Evolutionary conservation across 2,888 invertebrate species (phyloP), one percentile per base, ranked within the genome.

Genomic region (Noctua janthina): DNA sequence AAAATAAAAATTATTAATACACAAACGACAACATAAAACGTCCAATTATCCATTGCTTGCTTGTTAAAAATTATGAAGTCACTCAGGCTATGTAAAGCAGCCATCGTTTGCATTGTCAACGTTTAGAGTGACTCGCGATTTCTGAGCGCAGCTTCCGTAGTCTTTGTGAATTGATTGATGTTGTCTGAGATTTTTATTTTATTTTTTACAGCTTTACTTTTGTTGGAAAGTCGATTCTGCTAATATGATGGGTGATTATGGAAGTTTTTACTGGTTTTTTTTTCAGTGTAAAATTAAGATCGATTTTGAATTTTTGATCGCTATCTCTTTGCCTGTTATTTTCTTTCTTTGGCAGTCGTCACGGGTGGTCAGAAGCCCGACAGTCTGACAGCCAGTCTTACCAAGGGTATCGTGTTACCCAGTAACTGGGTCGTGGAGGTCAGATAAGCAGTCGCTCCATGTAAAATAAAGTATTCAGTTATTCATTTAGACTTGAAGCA

Each of bases 61-160:
- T 87, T 87, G 83, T 87, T 88, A 87, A 89, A 88, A 85, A 87
- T 88, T 86, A 88, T 85, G 74, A 89, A 91, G 92, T 89, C 88
- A 87, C 79, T 85, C 79, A 11, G 76, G 83, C 82, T 79, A 86
- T 78, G 77, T 84, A 84, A 86, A 83, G 76, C 79, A 79, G 83
- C 89, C 79, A 84, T 87, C 87, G 79, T 81, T 86, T 82, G 79
- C 79, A 78, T 86, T 78, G 86, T 86, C 81, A 70, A 71, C 90
- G 82, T 83, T 89, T 79, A 73, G 88, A 79, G 72, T 90, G 87
- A 89, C 89, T 90, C 76, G 90, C 81, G 72, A 74, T 75, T 84
- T 83, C 76, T 79, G 72, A 68, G 74, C 77, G 29, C 83, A 79
- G 82, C 80, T 81, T 81, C 82, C 85, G 81, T 15, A 35, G 17